Percentiles rank a stretch among this genome's conserved stretches.
Conservation (phyloP, 2,797 vertebrate genomes). For the Sorex maritimensis region DNA sequence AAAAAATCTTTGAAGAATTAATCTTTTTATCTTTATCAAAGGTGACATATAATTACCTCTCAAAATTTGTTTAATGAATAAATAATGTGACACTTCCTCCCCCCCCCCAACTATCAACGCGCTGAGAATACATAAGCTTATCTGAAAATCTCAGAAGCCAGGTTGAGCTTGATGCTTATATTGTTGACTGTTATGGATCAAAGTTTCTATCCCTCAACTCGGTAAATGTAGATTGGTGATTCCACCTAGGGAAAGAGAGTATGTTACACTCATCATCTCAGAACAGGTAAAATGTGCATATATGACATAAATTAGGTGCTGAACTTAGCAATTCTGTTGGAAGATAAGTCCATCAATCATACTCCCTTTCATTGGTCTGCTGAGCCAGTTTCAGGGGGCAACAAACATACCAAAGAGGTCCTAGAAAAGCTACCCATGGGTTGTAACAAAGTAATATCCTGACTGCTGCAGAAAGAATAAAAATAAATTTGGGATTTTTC, state of each 20-base stretch:
- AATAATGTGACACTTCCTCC: neutral
- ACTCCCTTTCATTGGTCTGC: neutral
- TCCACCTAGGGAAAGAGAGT: neutral
- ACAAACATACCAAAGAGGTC: slow-evolving; percentile 6
- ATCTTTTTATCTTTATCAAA: slow-evolving; percentile 43
- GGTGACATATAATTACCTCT: slow-evolving; percentile 48
- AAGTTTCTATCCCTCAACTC: neutral
- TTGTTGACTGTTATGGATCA: neutral
- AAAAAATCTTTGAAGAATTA: slow-evolving; percentile 56
- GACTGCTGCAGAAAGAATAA: neutral
- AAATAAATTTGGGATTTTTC: neutral
- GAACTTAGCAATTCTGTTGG: neutral
- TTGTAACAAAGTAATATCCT: neutral
- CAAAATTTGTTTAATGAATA: slow-evolving; percentile 51
- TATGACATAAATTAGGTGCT: neutral
- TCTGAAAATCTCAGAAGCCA: slow-evolving; percentile 34
- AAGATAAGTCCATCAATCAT: neutral
- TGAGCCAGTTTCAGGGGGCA: neutral
- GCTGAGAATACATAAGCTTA: neutral
- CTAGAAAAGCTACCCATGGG: neutral
- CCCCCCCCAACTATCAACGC: neutral
- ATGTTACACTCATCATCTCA: neutral
- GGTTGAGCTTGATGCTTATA: neutral
- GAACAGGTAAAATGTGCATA: slow-evolving; percentile 50
- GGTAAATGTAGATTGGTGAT: neutral